Evolutionary conservation across 2,888 invertebrate genomes (phyloP).

Genomic region (Idaea biselata): DNA sequence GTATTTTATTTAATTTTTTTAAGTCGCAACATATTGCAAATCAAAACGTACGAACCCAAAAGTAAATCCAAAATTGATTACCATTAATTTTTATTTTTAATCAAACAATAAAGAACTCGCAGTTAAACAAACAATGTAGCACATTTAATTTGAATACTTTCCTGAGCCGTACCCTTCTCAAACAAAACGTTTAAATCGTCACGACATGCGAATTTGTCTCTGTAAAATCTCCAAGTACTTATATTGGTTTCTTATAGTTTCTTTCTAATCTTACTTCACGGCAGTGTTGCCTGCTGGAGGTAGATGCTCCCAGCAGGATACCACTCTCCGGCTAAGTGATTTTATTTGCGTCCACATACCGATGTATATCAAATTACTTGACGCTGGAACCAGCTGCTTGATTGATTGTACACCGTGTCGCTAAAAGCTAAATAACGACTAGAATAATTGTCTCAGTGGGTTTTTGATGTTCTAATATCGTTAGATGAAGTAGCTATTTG

Average conservation of each 20-base stretch:
- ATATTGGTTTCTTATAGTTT: slow-evolving; percentile 6
- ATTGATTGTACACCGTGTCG: slow-evolving; percentile 64
- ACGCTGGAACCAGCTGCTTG: slow-evolving; percentile 70
- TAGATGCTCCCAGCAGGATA: slow-evolving; percentile 69
- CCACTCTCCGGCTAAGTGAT: slow-evolving; percentile 77
- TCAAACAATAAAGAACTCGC: slow-evolving; percentile 4
- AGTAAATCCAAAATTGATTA: slow-evolving; percentile 4
- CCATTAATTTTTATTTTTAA: slow-evolving; percentile 2
- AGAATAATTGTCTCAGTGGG: slow-evolving; percentile 50
- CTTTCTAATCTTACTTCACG: slow-evolving; percentile 22
- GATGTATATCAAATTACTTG: slow-evolving; percentile 77
- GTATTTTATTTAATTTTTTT: neutral
- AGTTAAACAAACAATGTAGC: slow-evolving; percentile 3
- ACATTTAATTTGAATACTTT: slow-evolving; percentile 6
- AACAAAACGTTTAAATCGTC: slow-evolving; percentile 10
- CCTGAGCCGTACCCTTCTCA: slow-evolving; percentile 6
- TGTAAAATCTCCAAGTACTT: slow-evolving; percentile 16
- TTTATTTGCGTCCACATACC: slow-evolving; percentile 80
- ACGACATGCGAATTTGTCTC: slow-evolving; percentile 19
- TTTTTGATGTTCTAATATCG: slow-evolving; percentile 23
- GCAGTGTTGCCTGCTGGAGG: slow-evolving; percentile 47
- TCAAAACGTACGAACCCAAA: slow-evolving; percentile 4
- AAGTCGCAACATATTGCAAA: neutral
- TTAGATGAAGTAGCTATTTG: slow-evolving; percentile 24
- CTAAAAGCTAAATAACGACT: slow-evolving; percentile 67